Evolutionary conservation across 2,888 invertebrate species (phyloP), one percentile per base, ranked within the genome.

Genomic region (Cacoxenus indagator): DNA sequence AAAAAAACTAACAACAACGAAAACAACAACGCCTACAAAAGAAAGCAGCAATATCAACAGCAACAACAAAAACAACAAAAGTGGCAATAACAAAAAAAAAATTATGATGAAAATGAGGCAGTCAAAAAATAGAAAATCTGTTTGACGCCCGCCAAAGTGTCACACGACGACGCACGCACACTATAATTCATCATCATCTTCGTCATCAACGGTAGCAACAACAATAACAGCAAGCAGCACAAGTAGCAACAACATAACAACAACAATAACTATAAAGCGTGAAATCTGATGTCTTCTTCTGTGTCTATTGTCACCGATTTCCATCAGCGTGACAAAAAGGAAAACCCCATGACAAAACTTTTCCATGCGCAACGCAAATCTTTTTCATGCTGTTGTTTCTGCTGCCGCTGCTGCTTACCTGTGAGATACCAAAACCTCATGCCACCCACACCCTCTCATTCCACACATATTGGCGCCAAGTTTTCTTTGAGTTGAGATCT

Each of bases 21-120:
- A 37, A 61, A 61, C 4, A 61, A 27, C 55, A 55, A 80, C 83
- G 79, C 83, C 81, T 81, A 80, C 81, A 76, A 67, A 61, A 67
- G 61, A 72, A 76, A 76, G 71, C 68, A 74, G 73, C 68, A 65
- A 22, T 65, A 55, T 11, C 26, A 11, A 45, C 45, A 22, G 45
- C 70, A 70, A 70, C 73, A 80, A 77, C 2, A 19, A 37, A 2
- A 22, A 14, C 11, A 55, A 26, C 6, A 55, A 43, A 27, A 26
- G 19, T 65, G 68, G 68, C 72, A 80, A 75, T 2, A 22, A 22
- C 61, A 31, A 46, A 24, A 48, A 26, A 51, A 64, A 22, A 19
- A 17, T 14, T 43, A 43, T 5, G 3, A 0, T 5, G n/a, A n/a
- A 43, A 43, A 0, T 43, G 45, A 43, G n/a, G 51, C 51, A 51